These are phyloP conservation scores for Dysmachus trigonus DNA, from an alignment of 2,888 invertebrate species.

Conservation along the genomic window DNA sequence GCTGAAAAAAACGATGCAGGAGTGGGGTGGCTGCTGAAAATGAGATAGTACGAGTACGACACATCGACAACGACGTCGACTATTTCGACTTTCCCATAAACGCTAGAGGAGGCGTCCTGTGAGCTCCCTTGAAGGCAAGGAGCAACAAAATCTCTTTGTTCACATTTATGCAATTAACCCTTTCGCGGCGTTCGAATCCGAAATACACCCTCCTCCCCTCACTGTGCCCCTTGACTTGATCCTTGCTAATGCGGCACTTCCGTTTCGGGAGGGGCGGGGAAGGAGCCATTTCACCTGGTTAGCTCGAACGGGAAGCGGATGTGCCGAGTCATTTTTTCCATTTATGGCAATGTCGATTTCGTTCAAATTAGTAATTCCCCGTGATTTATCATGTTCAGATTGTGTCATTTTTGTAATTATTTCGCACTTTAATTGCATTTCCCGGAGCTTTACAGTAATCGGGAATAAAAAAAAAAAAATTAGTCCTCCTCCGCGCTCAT, in stretches of 20 bases:
- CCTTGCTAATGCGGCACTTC: constrained; percentile 32
- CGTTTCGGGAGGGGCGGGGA: background rate
- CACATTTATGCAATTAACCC: background rate
- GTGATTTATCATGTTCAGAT: constrained; percentile 27
- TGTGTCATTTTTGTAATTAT: constrained; percentile 34
- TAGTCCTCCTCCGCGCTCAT: background rate
- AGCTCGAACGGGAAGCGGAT: constrained; percentile 9
- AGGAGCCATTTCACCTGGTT: constrained; percentile 21
- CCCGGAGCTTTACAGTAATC: background rate
- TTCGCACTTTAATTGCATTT: constrained; percentile 27
- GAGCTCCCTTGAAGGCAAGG: background rate
- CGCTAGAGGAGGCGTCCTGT: background rate
- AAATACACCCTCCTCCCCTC: background rate
- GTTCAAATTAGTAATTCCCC: constrained; percentile 28
- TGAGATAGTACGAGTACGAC: background rate
- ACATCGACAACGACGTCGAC: background rate
- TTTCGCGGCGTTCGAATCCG: background rate
- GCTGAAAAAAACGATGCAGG: background rate
- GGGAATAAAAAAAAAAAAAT: background rate
- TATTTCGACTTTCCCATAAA: background rate
- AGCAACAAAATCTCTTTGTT: background rate
- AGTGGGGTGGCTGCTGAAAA: background rate
- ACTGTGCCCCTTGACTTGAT: background rate
- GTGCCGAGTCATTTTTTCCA: constrained; percentile 37
- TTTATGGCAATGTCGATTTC: constrained; percentile 23